Percentiles rank a stretch among this genome's conserved stretches.
These are phyloP conservation scores for Lasioglossum calceatum DNA, from an alignment of 2,888 invertebrate genomes.

Conservation along the genomic window DNA sequence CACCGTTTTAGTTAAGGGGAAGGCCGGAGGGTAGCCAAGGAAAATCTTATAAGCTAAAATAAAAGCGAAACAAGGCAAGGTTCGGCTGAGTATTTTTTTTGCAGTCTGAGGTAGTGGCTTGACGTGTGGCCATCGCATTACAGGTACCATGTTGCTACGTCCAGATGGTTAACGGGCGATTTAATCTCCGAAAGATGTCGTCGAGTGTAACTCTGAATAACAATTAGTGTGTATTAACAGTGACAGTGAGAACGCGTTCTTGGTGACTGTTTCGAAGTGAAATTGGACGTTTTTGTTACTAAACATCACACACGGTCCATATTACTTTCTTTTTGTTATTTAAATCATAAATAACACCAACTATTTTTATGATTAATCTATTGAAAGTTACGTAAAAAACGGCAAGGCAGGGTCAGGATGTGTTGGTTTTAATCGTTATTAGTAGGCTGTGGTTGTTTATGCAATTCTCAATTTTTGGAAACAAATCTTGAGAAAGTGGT, in stretches of 20 bases:
- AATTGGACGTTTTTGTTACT: background rate
- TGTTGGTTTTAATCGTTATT: background rate
- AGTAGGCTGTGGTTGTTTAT: no score
- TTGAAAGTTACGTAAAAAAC: background rate
- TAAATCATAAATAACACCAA: background rate
- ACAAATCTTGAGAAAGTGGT: no score
- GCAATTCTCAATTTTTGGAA: no score
- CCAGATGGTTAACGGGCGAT: background rate
- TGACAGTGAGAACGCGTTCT: constrained; percentile 20
- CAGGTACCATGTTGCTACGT: constrained; percentile 66
- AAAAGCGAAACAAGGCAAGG: constrained; percentile 79
- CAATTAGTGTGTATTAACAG: constrained; percentile 20
- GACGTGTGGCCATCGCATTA: constrained; percentile 67
- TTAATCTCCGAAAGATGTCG: background rate
- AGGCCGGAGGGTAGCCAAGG: constrained; percentile 66
- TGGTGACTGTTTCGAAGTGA: constrained; percentile 30
- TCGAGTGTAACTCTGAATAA: constrained; percentile 4
- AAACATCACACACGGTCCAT: background rate
- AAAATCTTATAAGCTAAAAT: constrained; percentile 80
- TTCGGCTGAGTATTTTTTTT: constrained; percentile 71
- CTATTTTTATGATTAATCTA: background rate
- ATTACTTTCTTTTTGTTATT: background rate
- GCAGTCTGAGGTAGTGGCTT: constrained; percentile 75
- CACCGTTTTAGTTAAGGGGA: constrained; percentile 49
- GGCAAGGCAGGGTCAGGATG: background rate